phyloP scores from a whole-genome alignment of 2,797 vertebrate genomes.

The Chaenodraco wilsoni region DNA sequence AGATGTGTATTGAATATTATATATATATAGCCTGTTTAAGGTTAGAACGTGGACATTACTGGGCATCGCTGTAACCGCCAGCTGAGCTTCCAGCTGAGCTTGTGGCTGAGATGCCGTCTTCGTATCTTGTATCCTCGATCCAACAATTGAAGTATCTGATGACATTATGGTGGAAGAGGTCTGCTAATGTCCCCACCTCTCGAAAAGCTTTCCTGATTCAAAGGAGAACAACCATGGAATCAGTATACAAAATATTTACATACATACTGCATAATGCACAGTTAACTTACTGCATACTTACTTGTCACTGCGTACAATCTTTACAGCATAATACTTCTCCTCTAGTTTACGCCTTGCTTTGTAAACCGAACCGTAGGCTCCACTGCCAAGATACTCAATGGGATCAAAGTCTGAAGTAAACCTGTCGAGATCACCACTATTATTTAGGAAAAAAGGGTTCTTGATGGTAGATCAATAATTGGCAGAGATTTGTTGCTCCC shows the following conservation, averaged over 20 bases:
- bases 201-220: constrained; percentile 66
- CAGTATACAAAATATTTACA: not conserved
- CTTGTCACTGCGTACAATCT: constrained; percentile 65
- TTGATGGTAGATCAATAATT: not conserved
- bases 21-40: too few species aligned
- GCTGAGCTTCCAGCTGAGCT: too few species aligned
- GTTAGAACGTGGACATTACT: constrained; percentile 46
- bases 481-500: too few species aligned
- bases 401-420: constrained; percentile 63
- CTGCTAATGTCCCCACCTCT: constrained; percentile 65
- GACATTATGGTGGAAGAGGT: constrained; percentile 71
- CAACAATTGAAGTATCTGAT: constrained; percentile 74
- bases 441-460: not conserved
- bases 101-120: not conserved
- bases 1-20: too few species aligned
- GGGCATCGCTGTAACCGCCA: constrained; percentile 14
- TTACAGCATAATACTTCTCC: constrained; percentile 66
- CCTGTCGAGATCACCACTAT: constrained; percentile 44
- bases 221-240: not conserved
- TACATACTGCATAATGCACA: not conserved
- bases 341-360: constrained; percentile 63
- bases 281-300: constrained; percentile 50
- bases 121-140: constrained; percentile 61
- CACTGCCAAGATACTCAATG: constrained; percentile 56
- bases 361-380: constrained; percentile 75